Evolutionary conservation across 2,113 vertebrate species (phyloP).

Genomic region (Tyto alba): DNA sequence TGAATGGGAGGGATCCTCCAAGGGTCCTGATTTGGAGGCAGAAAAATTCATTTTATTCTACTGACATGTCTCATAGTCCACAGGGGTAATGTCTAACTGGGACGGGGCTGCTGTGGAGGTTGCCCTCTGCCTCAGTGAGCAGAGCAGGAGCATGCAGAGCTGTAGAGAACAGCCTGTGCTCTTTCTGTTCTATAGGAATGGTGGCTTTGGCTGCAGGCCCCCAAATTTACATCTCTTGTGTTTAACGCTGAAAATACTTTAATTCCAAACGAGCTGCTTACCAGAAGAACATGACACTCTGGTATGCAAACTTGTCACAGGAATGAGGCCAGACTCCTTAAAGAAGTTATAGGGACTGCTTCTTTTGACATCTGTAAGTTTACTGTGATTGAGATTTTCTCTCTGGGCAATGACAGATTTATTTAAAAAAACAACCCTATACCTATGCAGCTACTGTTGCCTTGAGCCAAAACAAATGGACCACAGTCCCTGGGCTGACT

Average conservation of each 20-base stretch:
- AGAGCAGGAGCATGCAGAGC: neutral
- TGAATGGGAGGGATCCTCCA: neutral
- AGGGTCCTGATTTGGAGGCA: neutral
- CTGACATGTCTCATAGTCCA: neutral
- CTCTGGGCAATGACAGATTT: neutral
- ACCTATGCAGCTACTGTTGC: neutral
- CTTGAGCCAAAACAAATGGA: neutral
- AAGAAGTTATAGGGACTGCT: neutral
- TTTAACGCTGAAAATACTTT: neutral
- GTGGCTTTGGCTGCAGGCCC: neutral
- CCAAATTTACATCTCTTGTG: neutral
- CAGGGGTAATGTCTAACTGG: accelerated
- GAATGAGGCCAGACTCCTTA: neutral
- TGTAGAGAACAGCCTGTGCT: neutral
- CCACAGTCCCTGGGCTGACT: neutral
- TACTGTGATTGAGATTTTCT: neutral
- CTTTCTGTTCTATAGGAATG: neutral
- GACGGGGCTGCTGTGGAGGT: neutral
- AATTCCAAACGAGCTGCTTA: neutral
- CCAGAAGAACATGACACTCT: neutral
- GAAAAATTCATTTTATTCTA: neutral
- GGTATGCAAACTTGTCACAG: neutral
- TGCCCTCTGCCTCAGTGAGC: neutral
- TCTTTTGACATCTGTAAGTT: neutral
- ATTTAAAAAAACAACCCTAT: neutral